Base-by-base conservation (phyloP, 2,888 invertebrate species). In the Ametastegia equiseti region DNA sequence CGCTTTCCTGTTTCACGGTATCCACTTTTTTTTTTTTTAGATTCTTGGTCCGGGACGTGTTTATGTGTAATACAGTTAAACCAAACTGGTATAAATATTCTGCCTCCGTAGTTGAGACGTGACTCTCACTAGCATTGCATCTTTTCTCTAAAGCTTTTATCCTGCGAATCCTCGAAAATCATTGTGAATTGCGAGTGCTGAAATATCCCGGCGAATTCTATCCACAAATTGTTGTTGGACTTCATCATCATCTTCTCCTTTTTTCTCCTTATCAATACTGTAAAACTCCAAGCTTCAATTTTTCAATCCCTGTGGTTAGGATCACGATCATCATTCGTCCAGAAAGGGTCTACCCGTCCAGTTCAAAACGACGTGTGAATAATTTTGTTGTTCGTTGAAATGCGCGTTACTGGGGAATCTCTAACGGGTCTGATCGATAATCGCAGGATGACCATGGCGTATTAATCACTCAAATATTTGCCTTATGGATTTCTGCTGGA, bases 401-500 rank as follows among this genome's bases (percentile, higher is more conserved):
- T 50, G 30, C 19, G n/a, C n/a, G 11, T 19, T 36, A 5, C n/a
- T 19, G 23, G 33, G n/a, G 9, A 23, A 54, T 19, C n/a, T 33
- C 19, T 15, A 36, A 50, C 30, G n/a, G n/a, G 47, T 9, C 75
- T 54, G 15, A 36, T 33, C 50, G 75, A 54, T 7, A 54, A 54
- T 75, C 36, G 54, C 19, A 75, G 50, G 19, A 54, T 36, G 19
- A 45, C 75, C 23, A 75, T 36, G n/a, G 33, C 36, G 75, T 36
- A 78, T 60, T 50, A 60, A 78, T 60, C 60, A 78, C 57, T 42
- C 78, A 30, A 63, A 78, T 78, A 78, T 78, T 78, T 57, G n/a
- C 60, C 57, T 78, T 45, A 63, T 57, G 42, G 60, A 78, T 78
- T 60, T 63, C 42, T 30, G 42, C 42, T 63, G 63, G 23, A 60